Conservation (phyloP, 2,113 vertebrate species). For the Centropus unirufus region DNA sequence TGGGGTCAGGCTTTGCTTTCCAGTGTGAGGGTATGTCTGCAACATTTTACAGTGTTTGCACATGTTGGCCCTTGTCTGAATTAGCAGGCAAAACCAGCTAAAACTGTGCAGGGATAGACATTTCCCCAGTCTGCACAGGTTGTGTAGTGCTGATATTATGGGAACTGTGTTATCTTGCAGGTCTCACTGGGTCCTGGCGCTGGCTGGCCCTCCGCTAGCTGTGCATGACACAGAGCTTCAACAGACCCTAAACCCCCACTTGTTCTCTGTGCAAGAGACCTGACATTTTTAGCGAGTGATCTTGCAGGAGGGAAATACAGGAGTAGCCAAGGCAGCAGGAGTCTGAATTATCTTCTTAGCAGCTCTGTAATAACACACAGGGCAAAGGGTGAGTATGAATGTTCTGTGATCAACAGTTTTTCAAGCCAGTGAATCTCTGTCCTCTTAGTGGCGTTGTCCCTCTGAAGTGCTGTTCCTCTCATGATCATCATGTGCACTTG, state of each 20-base stretch:
- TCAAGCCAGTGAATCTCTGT: neutral
- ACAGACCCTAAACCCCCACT: neutral
- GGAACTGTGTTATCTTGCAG: neutral
- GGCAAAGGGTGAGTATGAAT: neutral
- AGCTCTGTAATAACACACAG: neutral
- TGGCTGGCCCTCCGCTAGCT: neutral
- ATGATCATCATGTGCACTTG: neutral
- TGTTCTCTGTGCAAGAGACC: neutral
- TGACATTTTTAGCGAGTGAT: neutral
- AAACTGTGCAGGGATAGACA: accelerated
- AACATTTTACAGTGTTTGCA: neutral
- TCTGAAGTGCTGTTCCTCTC: neutral
- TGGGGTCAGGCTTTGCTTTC: neutral
- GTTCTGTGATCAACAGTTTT: neutral
- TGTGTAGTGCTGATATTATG: accelerated
- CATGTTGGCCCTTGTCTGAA: accelerated
- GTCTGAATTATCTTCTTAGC: neutral
- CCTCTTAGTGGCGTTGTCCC: neutral
- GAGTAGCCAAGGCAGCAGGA: neutral
- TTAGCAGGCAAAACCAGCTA: neutral
- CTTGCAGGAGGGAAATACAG: neutral
- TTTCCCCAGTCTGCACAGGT: accelerated
- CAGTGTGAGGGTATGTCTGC: accelerated
- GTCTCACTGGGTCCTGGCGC: neutral
- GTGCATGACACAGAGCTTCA: neutral